phyloP scores from a whole-genome alignment of 2,888 invertebrate genomes.

The Nemotelus pantherinus region DNA sequence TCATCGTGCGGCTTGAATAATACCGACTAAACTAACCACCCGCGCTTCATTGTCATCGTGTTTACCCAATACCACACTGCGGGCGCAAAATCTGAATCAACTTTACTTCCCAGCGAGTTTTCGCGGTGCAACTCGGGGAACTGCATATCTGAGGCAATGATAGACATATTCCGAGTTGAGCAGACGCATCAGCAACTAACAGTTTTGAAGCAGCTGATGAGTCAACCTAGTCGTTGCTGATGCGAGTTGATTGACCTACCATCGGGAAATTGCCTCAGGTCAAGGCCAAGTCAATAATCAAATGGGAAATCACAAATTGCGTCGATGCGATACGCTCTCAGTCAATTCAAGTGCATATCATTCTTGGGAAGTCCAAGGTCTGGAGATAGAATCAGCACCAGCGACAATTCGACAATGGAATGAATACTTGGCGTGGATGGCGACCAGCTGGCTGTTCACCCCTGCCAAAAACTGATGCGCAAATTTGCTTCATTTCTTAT shows the following conservation, averaged over 20 bases:
- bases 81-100: constrained; percentile 18
- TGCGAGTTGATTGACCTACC: constrained; percentile 24
- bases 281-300: constrained; percentile 15
- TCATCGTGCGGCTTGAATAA: no score
- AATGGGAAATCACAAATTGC: background rate
- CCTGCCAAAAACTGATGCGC: background rate
- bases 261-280: constrained; percentile 8
- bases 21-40: no score
- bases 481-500: background rate
- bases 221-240: background rate
- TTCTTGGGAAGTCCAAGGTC: no score
- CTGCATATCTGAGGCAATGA: constrained; percentile 25
- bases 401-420: background rate
- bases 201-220: background rate
- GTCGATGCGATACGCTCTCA: background rate
- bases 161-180: constrained; percentile 11
- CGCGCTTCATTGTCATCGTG: no score
- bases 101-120: no score
- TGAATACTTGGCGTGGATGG: background rate
- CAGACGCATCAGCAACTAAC: background rate
- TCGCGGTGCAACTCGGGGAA: background rate
- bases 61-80: background rate
- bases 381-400: no score
- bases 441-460: background rate
- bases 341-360: background rate